Conservation (phyloP, 2,888 invertebrate species). For the Platycheirus albimanus region DNA sequence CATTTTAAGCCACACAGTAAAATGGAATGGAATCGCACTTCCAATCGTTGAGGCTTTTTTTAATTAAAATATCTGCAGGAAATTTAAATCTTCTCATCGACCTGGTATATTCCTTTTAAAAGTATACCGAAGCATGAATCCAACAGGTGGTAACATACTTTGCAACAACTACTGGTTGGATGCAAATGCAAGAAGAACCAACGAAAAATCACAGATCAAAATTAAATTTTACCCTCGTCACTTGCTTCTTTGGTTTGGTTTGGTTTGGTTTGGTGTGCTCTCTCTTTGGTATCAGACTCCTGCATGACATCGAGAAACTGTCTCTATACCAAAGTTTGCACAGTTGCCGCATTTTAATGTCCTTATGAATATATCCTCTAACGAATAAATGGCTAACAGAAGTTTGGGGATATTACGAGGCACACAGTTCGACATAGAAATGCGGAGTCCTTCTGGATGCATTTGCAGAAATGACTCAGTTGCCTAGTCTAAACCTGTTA, state of each 20-base stretch:
- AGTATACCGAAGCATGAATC: not conserved
- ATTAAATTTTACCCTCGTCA: slow-evolving; percentile 55
- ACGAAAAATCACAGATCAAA: slow-evolving; percentile 61
- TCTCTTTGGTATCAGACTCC: not conserved
- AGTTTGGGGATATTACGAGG: slow-evolving; percentile 47
- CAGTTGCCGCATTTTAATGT: slow-evolving; percentile 65
- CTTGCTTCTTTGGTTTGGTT: not conserved
- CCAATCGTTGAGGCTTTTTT: slow-evolving; percentile 37
- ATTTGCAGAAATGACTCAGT: slow-evolving; percentile 54
- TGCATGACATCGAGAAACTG: slow-evolving; percentile 56
- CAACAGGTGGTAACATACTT: slow-evolving; percentile 56
- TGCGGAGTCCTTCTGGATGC: slow-evolving; percentile 23
- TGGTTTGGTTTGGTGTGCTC: no score
- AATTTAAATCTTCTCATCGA: slow-evolving; percentile 55
- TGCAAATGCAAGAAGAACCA: slow-evolving; percentile 21
- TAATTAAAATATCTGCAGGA: slow-evolving; percentile 56
- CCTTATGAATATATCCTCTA: slow-evolving; percentile 69
- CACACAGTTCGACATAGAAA: slow-evolving; percentile 32
- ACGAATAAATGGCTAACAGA: slow-evolving; percentile 60
- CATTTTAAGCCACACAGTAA: not conserved
- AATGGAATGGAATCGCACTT: slow-evolving; percentile 6
- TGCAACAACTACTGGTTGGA: slow-evolving; percentile 43
- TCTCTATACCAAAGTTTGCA: slow-evolving; percentile 53
- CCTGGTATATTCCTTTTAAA: slow-evolving; percentile 7
- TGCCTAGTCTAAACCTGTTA: slow-evolving; percentile 25